Evolutionary conservation across 2,113 vertebrate genomes (phyloP).

Genomic region (Petrocephalus microphthalmus): DNA sequence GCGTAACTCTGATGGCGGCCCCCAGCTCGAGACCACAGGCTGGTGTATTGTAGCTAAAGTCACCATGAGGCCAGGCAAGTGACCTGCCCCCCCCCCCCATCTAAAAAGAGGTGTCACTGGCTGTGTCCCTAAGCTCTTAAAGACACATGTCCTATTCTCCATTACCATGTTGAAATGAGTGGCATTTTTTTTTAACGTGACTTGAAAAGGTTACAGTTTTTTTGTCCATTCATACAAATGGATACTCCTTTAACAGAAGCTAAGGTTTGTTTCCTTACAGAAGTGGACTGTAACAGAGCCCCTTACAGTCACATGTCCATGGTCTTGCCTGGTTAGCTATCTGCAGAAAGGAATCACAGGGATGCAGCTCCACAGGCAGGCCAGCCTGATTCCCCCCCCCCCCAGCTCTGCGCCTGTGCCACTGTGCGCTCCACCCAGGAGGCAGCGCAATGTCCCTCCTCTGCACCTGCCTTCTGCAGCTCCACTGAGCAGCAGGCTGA

Average conservation of each 20-base stretch:
- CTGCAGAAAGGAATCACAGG: background rate
- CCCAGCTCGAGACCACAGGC: background rate
- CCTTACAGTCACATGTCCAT: background rate
- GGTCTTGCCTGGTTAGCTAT: background rate
- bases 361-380: background rate
- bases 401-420: background rate
- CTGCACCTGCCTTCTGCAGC: background rate
- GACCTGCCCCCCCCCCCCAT: background rate
- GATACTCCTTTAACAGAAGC: background rate
- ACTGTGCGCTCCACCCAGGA: background rate
- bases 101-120: background rate
- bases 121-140: background rate
- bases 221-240: background rate
- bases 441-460: background rate
- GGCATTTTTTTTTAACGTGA: background rate
- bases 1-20: no score
- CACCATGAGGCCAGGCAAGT: background rate
- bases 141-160: background rate
- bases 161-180: background rate
- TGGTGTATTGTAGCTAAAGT: background rate
- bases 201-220: background rate
- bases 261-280: background rate
- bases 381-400: background rate
- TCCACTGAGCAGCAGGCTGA: background rate
- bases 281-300: background rate